Conservation (phyloP, 1,140 invertebrate species). For the Meteorus sp. region DNA sequence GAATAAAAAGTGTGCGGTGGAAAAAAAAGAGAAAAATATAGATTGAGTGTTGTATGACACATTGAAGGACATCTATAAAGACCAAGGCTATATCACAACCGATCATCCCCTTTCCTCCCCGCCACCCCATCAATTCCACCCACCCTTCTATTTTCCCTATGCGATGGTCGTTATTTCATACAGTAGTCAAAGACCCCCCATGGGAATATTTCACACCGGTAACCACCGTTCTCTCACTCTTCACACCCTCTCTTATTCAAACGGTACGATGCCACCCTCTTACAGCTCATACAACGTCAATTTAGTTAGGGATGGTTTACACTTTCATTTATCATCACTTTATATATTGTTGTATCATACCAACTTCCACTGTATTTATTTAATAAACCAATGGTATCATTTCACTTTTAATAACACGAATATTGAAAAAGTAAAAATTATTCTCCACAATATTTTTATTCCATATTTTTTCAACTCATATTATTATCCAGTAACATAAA, state of each 20-base stretch:
- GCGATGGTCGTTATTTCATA: too few relatives aligned
- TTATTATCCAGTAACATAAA: not conserved
- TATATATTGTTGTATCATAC: too few relatives aligned
- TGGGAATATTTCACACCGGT: constrained; percentile 61
- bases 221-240: constrained; percentile 46
- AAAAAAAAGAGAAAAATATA: too few relatives aligned
- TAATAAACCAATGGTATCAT: constrained; percentile 12
- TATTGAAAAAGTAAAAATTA: not conserved
- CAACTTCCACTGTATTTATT: constrained; percentile 16
- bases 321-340: constrained; percentile 55
- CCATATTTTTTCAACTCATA: not conserved
- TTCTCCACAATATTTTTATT: not conserved
- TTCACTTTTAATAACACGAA: not conserved
- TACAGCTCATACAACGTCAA: constrained; percentile 55
- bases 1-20: too few relatives aligned
- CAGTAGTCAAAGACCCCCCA: constrained; percentile 56
- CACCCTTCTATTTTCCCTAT: too few relatives aligned
- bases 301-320: constrained; percentile 59
- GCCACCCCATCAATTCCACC: too few relatives aligned
- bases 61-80: constrained; percentile 1
- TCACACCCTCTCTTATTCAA: too few relatives aligned
- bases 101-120: not conserved
- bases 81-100: not conserved
- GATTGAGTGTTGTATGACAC: constrained; percentile 17
- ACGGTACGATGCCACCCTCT: constrained; percentile 22